Conservation (phyloP, 2,797 vertebrate genomes). For the Cetoscarus ocellatus region DNA sequence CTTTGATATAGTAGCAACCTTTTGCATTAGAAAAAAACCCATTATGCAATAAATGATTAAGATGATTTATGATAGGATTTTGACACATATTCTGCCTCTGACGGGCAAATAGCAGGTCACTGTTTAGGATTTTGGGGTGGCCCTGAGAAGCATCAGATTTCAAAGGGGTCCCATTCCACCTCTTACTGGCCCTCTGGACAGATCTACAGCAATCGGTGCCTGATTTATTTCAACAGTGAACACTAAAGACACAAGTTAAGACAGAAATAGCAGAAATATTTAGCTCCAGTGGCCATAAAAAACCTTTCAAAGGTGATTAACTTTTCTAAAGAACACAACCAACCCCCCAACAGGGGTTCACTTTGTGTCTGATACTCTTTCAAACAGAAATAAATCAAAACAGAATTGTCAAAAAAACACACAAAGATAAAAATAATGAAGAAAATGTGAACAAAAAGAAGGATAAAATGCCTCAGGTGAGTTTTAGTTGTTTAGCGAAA, state of each 20-base stretch:
- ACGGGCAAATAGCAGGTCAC: too few species aligned
- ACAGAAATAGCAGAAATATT: background rate
- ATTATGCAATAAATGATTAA: too few species aligned
- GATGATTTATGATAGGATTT: too few species aligned
- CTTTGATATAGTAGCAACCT: too few species aligned
- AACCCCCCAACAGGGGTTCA: background rate
- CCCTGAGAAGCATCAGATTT: too few species aligned
- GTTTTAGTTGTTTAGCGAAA: constrained; percentile 50
- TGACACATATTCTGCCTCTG: too few species aligned
- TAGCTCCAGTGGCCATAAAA: background rate
- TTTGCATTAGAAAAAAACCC: too few species aligned
- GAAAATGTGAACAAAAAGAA: background rate
- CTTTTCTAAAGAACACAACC: constrained; percentile 16
- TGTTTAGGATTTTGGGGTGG: too few species aligned
- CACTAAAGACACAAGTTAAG: background rate
- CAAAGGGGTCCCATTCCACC: too few species aligned
- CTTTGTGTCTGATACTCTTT: background rate
- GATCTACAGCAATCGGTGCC: background rate
- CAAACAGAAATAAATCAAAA: background rate
- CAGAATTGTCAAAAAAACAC: constrained; percentile 38
- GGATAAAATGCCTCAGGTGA: constrained; percentile 31
- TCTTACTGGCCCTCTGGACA: too few species aligned
- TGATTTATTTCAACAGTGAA: background rate
- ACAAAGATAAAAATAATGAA: constrained; percentile 30
- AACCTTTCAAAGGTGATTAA: constrained; percentile 2